Base-by-base conservation (phyloP, 1,140 invertebrate genomes). In the Gryllus bimaculatus region DNA sequence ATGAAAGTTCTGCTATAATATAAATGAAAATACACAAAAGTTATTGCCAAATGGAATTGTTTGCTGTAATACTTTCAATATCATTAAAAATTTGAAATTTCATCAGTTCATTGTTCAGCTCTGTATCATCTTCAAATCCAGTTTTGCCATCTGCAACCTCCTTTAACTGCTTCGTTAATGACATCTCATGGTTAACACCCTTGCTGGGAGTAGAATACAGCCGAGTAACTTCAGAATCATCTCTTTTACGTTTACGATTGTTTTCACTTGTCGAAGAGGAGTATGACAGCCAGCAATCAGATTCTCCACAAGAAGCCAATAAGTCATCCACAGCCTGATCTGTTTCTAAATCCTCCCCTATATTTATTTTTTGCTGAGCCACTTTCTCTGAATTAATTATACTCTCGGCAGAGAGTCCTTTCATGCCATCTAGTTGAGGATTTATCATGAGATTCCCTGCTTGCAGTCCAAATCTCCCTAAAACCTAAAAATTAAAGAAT, bases 381-480 rank as follows among this genome's bases (percentile, higher is more conserved):
- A 13, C 18, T 66, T 66, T 66, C 54, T 66, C 54, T 13, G 54
- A 66, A 66, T 10, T 66, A 66, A 13, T 66, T 66, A 66, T 66
- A 13, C 10, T 66, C 7, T 66, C 54, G 2, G 54, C 18, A 13
- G 54, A 66, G 0, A 66, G 54, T 13, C 54, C 54, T 66, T 66
- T 66, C 10, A 66, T 66, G 18, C 54, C 54, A 18, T 66, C 54
- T 13, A 66, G 54, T 66, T 66, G 54, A 7, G 54, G 54, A 18
- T 66, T 66, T 66, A 66, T 66, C 54, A 66, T 66, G 7, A 66
- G 54, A 18, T 66, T 66, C 18, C 54, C 54, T 13, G 54, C 54
- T 66, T 66, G 54, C 18, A 66, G 54, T 93, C 92, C 79, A 93
- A 95, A 85, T 94, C 93, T 74, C 95, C 94, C 83, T 93, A 94